Evolutionary conservation across 2,113 vertebrate species (phyloP), one percentile per base, ranked within the genome.

Genomic region (Boulengerochromis microlepis): DNA sequence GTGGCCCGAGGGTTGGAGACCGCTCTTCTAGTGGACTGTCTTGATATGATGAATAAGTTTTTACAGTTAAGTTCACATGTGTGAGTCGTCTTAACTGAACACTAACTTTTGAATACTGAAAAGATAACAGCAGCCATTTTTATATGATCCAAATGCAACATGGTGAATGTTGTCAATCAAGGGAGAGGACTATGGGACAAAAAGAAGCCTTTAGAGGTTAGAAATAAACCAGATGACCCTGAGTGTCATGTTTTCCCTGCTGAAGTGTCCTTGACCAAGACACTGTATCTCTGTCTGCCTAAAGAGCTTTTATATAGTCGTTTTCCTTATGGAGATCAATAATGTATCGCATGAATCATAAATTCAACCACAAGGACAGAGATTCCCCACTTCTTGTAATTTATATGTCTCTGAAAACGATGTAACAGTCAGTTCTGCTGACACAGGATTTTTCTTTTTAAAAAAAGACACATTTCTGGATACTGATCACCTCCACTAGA

Each of bases 271-370:
- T 94, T 92, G 91, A 83, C 24, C 54, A 50, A 69, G 81, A 89
- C 26, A 85, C 54, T 71, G 12, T 64, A 83, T 85, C 90, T 71
- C 40, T 10, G 19, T 84, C 47, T 18, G 6, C 52, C 74, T 45
- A 22, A 12, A 56, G 71, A 86, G 61, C 81, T 59, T 66, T 54
- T 85, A 86, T 80, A 89, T 89, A 86, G 83, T 90, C 78, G 35
- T 76, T 64, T 87, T 83, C 83, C 83, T 82, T 83, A 90, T 89
- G 54, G 86, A 87, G 86, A 94, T 95, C 93, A 92, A 94, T 94
- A 92, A 92, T 88, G 92, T 85, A 92, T 93, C 89, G 13, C 80
- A 69, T 92, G 90, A 93, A 90, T 90, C 87, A 57, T 84, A 29
- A 80, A 85, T 81, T 82, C 86, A 82, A 59, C 45, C 81, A 82